Evolutionary conservation across 2,888 invertebrate species (phyloP), one percentile per base, ranked within the genome.

Genomic region (Panopea generosa): DNA sequence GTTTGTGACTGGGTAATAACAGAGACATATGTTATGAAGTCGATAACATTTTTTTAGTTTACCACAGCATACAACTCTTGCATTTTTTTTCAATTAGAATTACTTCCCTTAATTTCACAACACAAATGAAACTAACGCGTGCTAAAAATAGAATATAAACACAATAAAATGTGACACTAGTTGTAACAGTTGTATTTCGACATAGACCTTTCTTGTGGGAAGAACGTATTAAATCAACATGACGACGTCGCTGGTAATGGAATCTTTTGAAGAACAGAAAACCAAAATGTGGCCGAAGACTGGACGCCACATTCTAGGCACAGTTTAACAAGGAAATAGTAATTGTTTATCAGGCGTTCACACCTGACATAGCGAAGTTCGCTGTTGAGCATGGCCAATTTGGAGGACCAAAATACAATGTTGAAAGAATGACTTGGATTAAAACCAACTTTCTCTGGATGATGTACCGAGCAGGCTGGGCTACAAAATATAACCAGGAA

Each of bases 381-480:
- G 87, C 86, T 2, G 74, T 81, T 11, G 24, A 65, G 61, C 38
- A 80, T 33, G 76, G 76, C 24, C 43, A 62, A 62, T 65, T 78
- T 61, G 65, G 82, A 24, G 79, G 79, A 16, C 66, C 75, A 7
- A 61, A 61, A 22, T 87, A 82, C 71, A 87, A 81, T 57, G 84
- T 83, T 50, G 70, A 65, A 2, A 62, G 87, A 27, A 87, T 87
- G 87, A 84, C 87, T 0, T 87, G 89, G 89, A 85, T 89, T 14
- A 89, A 89, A 56, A 87, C 89, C 9, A 89, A 89, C 67, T 89
- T 89, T 59, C 77, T 89, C 22, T 89, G 89, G 89, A 89, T 89
- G 89, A 88, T 87, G 89, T 88, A 88, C 62, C 73, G 89, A 2
- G 83, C 84, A 26, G 85, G 86, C 2, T 89, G 89, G 89, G 87